A percentile compares a stretch with the other conserved stretches of the same genome.
phyloP scores from a whole-genome alignment of 53 echinoderm and acorn worm species.

The Paracentrotus lividus region DNA sequence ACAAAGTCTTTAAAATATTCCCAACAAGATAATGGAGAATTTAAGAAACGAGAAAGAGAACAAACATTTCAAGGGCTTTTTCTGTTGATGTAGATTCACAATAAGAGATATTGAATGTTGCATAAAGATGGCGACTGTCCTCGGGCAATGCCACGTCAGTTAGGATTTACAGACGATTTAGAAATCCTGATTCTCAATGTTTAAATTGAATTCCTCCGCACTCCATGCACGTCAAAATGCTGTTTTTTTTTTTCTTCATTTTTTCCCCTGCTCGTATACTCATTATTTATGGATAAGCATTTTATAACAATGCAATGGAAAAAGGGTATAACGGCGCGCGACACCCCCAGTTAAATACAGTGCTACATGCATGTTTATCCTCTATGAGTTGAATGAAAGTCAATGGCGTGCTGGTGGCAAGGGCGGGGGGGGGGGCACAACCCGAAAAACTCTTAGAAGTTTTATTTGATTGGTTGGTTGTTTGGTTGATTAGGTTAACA shows the following conservation, averaged over 20 bases:
- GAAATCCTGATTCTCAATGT: neutral
- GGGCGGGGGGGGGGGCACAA: too few species aligned
- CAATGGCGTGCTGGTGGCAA: too few species aligned
- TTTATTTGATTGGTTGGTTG: too few species aligned
- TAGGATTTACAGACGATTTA: constrained; percentile 7
- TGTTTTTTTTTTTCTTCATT: neutral
- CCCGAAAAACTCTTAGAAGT: too few species aligned
- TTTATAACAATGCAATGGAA: constrained; percentile 7
- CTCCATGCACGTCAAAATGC: neutral
- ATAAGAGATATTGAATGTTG: neutral
- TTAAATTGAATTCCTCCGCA: neutral
- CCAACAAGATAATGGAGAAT: neutral
- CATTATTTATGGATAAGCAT: constrained; percentile 14
- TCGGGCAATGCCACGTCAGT: constrained; percentile 8
- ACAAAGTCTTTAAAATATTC: neutral
- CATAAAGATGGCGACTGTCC: neutral
- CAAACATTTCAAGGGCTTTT: constrained; percentile 1
- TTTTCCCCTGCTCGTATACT: neutral
- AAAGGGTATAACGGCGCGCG: too few species aligned
- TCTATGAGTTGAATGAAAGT: too few species aligned
- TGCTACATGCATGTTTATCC: too few species aligned
- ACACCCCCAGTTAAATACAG: too few species aligned
- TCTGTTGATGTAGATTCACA: constrained; percentile 2
- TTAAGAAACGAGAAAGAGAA: neutral
- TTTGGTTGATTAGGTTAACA: too few species aligned